phyloP scores from a whole-genome alignment of 1,140 invertebrate species.

The Drosophila asahinai region DNA sequence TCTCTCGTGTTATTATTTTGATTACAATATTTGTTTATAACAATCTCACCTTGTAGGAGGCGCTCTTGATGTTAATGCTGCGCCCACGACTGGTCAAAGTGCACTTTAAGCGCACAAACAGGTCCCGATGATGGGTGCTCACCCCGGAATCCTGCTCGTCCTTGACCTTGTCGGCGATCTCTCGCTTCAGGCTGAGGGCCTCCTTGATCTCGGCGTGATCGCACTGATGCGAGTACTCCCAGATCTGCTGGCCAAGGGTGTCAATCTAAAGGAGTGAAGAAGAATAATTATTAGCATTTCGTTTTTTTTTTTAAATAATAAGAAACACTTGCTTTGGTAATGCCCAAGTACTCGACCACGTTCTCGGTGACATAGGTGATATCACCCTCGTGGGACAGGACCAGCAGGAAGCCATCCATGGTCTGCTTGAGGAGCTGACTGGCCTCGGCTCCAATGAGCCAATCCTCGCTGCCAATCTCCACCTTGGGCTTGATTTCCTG shows the following conservation, averaged over 20 bases:
- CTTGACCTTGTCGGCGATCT: conserved; percentile 85
- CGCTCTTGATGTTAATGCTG: conserved; percentile 96
- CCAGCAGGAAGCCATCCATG: conserved; percentile 94
- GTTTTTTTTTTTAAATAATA: not conserved
- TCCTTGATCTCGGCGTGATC: conserved; percentile 97
- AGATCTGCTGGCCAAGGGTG: conserved; percentile 96
- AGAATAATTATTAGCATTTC: not conserved
- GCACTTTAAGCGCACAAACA: conserved; percentile 95
- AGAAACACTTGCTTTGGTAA: conserved; percentile 90
- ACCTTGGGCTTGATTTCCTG: conserved; percentile 57
- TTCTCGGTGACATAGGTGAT: conserved; percentile 96
- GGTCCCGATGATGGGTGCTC: conserved; percentile 86
- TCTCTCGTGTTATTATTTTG: not conserved
- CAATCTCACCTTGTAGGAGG: conserved; percentile 93
- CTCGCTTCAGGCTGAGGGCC: conserved; percentile 86
- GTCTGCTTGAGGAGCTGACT: conserved; percentile 86
- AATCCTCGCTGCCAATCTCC: conserved; percentile 60
- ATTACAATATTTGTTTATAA: not conserved
- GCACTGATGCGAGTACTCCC: conserved; percentile 97
- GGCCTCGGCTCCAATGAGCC: conserved; percentile 62
- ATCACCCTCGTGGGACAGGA: conserved; percentile 94
- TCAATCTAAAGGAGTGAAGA: conserved; percentile 90
- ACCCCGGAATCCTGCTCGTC: conserved; percentile 84
- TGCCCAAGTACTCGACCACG: conserved; percentile 94
- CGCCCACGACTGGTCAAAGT: conserved; percentile 95